These are phyloP conservation scores for Lycia hirtaria DNA, from an alignment of 2,888 invertebrate genomes.

Conservation along the genomic window DNA sequence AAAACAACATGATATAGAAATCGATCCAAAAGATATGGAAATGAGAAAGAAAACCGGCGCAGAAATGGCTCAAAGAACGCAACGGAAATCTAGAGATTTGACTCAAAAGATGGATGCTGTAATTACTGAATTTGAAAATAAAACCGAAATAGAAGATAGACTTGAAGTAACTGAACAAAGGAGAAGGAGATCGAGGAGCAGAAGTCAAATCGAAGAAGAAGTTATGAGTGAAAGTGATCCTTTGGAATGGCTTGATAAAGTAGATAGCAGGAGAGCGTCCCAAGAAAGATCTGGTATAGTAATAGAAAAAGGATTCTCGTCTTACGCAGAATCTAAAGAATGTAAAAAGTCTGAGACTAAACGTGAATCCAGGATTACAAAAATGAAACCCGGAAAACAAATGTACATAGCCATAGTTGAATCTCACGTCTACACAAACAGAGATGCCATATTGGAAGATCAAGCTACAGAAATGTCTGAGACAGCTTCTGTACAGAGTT, in stretches of 20 bases:
- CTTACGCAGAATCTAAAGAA: constrained; percentile 47
- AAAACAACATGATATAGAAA: constrained; percentile 25
- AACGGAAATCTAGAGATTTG: constrained; percentile 67
- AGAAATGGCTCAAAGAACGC: constrained; percentile 72
- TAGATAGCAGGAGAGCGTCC: constrained; percentile 47
- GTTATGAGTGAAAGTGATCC: constrained; percentile 58
- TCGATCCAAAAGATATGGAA: constrained; percentile 36
- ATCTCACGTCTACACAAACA: constrained; percentile 75
- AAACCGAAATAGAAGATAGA: constrained; percentile 59
- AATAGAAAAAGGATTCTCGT: constrained; percentile 44
- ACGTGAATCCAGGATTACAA: constrained; percentile 47
- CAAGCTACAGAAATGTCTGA: constrained; percentile 53
- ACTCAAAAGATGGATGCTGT: constrained; percentile 73
- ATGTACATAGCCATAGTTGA: constrained; percentile 76
- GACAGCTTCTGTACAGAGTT: constrained; percentile 51
- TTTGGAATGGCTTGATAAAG: constrained; percentile 63
- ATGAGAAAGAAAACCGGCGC: constrained; percentile 57
- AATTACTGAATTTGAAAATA: constrained; percentile 71
- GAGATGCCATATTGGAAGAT: constrained; percentile 66
- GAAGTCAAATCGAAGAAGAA: constrained; percentile 63
- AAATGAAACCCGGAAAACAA: constrained; percentile 54
- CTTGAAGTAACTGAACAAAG: constrained; percentile 48
- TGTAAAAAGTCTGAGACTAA: constrained; percentile 46
- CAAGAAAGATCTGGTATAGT: constrained; percentile 43
- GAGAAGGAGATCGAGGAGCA: constrained; percentile 60